These are phyloP conservation scores for Hypomesus transpacificus DNA, from an alignment of 2,113 vertebrate species.

Conservation along the genomic window DNA sequence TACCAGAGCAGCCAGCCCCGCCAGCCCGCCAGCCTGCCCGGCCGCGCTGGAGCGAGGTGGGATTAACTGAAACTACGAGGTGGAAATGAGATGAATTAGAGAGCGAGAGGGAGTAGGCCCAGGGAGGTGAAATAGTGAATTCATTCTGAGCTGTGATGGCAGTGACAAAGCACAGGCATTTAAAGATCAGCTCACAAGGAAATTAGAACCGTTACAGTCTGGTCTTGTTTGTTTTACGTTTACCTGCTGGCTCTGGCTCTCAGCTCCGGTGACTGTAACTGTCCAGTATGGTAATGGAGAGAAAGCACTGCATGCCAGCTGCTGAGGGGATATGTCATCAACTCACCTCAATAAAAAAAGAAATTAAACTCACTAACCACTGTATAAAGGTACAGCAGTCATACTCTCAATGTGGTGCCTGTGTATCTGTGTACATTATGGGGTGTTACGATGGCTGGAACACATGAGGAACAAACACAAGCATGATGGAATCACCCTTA, in stretches of 20 bases:
- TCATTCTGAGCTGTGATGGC: conserved; percentile 60
- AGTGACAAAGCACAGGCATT: conserved; percentile 69
- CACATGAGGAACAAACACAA: conserved; percentile 44
- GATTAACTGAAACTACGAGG: conserved; percentile 45
- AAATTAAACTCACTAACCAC: no score
- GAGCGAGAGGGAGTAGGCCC: conserved; percentile 49
- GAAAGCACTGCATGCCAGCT: no score
- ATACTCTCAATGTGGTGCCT: background rate
- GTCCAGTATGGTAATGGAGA: conserved; percentile 7
- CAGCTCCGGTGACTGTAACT: conserved; percentile 27
- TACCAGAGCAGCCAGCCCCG: conserved; percentile 54
- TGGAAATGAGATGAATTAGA: conserved; percentile 71
- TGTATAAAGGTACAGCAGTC: no score
- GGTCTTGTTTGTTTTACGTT: conserved; percentile 37
- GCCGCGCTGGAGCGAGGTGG: conserved; percentile 38
- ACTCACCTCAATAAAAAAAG: no score
- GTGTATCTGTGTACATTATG: background rate
- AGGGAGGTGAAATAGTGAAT: conserved; percentile 61
- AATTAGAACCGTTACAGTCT: conserved; percentile 61
- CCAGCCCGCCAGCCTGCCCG: conserved; percentile 26
- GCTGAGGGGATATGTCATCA: no score
- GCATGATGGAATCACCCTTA: conserved; percentile 52
- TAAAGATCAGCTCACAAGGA: conserved; percentile 67
- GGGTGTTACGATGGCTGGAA: background rate
- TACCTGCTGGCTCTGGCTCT: conserved; percentile 45